Evolutionary conservation across 2,113 vertebrate species (phyloP).

Genomic region (Notechis scutatus): DNA sequence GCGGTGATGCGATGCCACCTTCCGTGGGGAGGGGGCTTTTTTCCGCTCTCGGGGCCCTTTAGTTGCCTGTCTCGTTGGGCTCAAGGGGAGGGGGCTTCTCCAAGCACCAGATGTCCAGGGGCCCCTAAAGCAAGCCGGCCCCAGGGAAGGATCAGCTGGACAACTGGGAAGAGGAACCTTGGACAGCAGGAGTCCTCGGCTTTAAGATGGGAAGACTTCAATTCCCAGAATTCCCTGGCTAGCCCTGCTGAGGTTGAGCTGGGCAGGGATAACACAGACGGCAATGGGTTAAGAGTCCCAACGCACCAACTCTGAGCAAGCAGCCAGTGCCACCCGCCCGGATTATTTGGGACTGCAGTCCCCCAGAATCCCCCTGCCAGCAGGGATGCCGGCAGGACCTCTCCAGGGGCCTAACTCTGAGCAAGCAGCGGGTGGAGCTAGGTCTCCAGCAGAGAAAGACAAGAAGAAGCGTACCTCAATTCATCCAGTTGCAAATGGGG

Average conservation of each 20-base stretch:
- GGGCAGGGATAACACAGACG: neutral
- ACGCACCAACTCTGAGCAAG: neutral
- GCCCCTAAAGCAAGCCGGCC: neutral
- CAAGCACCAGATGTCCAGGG: neutral
- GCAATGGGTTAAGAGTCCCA: neutral
- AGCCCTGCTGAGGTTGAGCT: neutral
- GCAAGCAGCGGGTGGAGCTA: neutral
- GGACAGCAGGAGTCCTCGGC: too few relatives aligned
- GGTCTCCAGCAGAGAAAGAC: neutral
- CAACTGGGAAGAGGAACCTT: too few relatives aligned
- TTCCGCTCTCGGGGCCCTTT: neutral
- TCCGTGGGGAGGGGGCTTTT: neutral
- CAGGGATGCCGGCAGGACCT: neutral
- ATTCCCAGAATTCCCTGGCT: neutral
- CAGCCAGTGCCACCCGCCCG: neutral
- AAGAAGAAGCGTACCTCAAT: neutral
- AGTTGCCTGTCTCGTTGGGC: neutral
- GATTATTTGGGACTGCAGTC: too few relatives aligned
- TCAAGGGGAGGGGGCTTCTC: neutral
- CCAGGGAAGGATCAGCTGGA: neutral
- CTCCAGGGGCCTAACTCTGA: neutral
- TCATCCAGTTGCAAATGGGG: rapidly evolving
- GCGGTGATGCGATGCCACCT: neutral
- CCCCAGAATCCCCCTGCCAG: neutral
- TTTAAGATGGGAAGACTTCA: neutral